Conservation (phyloP, 2,888 invertebrate species). For the Syritta pipiens region DNA sequence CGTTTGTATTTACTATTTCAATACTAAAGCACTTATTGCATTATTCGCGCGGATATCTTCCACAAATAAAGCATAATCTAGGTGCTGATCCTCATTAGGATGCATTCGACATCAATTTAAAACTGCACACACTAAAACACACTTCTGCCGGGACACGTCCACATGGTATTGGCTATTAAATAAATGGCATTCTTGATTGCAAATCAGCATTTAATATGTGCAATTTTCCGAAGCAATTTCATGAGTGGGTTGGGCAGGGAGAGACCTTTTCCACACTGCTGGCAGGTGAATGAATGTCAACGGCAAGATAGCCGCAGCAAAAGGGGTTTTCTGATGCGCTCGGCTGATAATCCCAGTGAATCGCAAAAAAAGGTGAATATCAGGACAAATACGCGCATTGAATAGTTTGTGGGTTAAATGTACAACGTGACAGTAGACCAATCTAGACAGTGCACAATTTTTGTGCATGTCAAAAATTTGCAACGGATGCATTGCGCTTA, state of each 20-base stretch:
- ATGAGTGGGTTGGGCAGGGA: not conserved
- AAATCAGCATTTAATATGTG: slow-evolving; percentile 66
- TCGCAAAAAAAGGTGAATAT: slow-evolving; percentile 34
- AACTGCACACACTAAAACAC: slow-evolving; percentile 1
- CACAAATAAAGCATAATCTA: slow-evolving; percentile 24
- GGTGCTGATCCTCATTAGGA: slow-evolving; percentile 44
- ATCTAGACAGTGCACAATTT: not conserved
- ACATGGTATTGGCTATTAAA: slow-evolving; percentile 65
- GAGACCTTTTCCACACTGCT: not conserved
- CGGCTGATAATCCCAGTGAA: slow-evolving; percentile 39
- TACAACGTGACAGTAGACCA: slow-evolving; percentile 37
- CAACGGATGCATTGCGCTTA: too few relatives aligned
- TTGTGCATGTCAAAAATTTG: too few relatives aligned
- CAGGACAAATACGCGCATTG: slow-evolving; percentile 51
- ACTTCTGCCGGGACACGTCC: slow-evolving; percentile 39
- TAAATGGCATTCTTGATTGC: slow-evolving; percentile 68
- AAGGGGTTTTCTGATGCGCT: too few relatives aligned
- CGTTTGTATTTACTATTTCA: slow-evolving; percentile 29
- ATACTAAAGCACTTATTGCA: slow-evolving; percentile 22
- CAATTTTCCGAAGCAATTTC: slow-evolving; percentile 62
- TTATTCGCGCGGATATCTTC: slow-evolving; percentile 20
- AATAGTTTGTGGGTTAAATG: slow-evolving; percentile 53
- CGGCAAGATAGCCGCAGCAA: too few relatives aligned
- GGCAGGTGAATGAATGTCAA: slow-evolving; percentile 39
- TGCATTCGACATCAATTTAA: slow-evolving; percentile 45